Percentiles rank a stretch among this genome's conserved stretches.
These are phyloP conservation scores for Amphipoea lucens DNA, from an alignment of 2,888 invertebrate species.

Conservation along the genomic window DNA sequence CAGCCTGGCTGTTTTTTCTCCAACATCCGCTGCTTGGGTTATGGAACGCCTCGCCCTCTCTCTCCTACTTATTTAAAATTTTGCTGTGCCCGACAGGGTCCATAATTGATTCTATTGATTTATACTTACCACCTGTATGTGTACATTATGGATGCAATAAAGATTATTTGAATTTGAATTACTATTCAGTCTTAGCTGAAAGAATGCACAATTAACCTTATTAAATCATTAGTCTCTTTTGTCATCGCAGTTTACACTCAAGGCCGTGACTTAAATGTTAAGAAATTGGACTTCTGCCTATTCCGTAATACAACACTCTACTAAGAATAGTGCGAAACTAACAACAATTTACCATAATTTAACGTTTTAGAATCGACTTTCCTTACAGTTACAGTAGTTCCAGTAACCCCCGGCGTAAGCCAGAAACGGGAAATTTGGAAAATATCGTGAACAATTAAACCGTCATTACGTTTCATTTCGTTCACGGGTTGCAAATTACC, in stretches of 20 bases:
- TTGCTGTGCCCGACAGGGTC: too few relatives aligned
- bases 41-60: too few relatives aligned
- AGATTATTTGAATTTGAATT: too few relatives aligned
- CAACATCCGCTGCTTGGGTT: too few relatives aligned
- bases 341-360: slow-evolving; percentile 35
- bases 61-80: too few relatives aligned
- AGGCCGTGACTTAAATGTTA: slow-evolving; percentile 50
- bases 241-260: slow-evolving; percentile 42
- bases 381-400: slow-evolving; percentile 31
- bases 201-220: slow-evolving; percentile 39
- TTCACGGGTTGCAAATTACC: slow-evolving; percentile 73
- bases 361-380: slow-evolving; percentile 21
- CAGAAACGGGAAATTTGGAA: slow-evolving; percentile 44
- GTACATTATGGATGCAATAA: too few relatives aligned
- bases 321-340: slow-evolving; percentile 41
- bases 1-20: too few relatives aligned
- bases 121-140: too few relatives aligned
- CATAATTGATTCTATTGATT: too few relatives aligned
- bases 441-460: slow-evolving; percentile 62
- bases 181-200: slow-evolving; percentile 13
- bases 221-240: slow-evolving; percentile 41
- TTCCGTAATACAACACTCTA: slow-evolving; percentile 34
- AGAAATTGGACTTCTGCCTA: slow-evolving; percentile 61
- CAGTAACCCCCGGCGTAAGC: neutral
- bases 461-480: slow-evolving; percentile 70